Percentiles rank a stretch among this genome's conserved stretches.
These are phyloP conservation scores for Acinonyx jubatus DNA, from an alignment of 2,113 vertebrate species.

Conservation along the genomic window DNA sequence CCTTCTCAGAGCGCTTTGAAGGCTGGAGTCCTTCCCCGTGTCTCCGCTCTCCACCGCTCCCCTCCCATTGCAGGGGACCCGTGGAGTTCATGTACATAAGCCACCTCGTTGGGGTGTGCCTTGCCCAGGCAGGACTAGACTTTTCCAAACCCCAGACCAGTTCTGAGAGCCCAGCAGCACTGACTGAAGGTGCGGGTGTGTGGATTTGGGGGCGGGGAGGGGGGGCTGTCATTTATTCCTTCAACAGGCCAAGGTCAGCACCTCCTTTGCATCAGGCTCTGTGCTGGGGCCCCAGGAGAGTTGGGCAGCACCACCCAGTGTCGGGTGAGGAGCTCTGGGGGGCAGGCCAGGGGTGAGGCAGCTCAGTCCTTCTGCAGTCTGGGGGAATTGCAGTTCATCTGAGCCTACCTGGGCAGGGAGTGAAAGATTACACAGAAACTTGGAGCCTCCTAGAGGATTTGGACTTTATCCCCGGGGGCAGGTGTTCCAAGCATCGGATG, in stretches of 20 bases:
- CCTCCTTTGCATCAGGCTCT: background rate
- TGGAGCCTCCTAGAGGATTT: background rate
- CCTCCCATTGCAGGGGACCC: background rate
- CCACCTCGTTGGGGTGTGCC: accelerated
- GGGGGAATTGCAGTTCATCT: too few relatives aligned
- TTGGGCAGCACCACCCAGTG: background rate
- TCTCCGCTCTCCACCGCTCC: accelerated
- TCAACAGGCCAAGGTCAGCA: background rate
- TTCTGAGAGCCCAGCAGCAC: background rate
- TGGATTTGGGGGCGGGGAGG: background rate
- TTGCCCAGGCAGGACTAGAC: background rate
- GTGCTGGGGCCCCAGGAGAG: background rate
- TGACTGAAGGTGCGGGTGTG: background rate
- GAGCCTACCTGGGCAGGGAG: background rate
- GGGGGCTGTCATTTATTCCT: background rate
- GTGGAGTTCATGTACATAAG: background rate
- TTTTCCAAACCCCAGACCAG: background rate
- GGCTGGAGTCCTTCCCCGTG: background rate
- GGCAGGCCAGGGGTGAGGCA: too few relatives aligned
- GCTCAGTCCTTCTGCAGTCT: background rate
- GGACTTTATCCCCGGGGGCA: constrained; percentile 31
- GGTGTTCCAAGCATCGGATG: background rate
- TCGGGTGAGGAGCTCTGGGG: background rate
- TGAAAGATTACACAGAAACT: background rate
- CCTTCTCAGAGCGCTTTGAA: background rate